Conservation (phyloP, 1,140 invertebrate genomes). For the Aphelenchoides fujianensis region DNA sequence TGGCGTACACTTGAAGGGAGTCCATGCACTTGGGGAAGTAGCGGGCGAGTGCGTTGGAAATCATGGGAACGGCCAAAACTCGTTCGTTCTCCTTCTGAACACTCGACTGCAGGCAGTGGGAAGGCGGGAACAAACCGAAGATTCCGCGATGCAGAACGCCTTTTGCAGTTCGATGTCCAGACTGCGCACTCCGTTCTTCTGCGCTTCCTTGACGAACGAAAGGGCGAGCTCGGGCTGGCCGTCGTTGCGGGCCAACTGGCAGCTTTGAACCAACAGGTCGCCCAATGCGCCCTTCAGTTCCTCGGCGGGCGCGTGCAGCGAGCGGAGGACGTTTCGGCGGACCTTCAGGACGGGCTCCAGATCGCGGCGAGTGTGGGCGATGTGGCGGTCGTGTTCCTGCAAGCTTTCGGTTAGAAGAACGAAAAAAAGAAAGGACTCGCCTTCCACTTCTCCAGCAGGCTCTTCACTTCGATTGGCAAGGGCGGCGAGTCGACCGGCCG, state of each 20-base stretch:
- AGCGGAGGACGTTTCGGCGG: slow-evolving; percentile 11
- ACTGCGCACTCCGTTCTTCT: slow-evolving; percentile 5
- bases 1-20: background rate
- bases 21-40: slow-evolving; percentile 1
- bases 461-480: background rate
- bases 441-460: slow-evolving; percentile 7
- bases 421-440: too few species aligned
- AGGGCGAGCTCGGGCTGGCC: background rate
- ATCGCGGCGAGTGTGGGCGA: background rate
- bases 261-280: slow-evolving; percentile 14
- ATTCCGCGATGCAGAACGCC: slow-evolving; percentile 7
- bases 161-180: slow-evolving; percentile 5
- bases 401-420: too few species aligned
- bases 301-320: background rate
- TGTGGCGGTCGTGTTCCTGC: background rate
- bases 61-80: background rate
- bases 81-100: background rate
- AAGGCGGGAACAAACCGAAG: background rate
- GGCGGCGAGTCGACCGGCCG: background rate
- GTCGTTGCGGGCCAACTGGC: background rate
- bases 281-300: slow-evolving; percentile 3
- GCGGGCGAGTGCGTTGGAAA: background rate
- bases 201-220: slow-evolving; percentile 14
- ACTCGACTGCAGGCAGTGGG: background rate
- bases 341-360: slow-evolving; percentile 2